phyloP scores from a whole-genome alignment of 2,113 vertebrate genomes.

The Micronycteris hirsuta region DNA sequence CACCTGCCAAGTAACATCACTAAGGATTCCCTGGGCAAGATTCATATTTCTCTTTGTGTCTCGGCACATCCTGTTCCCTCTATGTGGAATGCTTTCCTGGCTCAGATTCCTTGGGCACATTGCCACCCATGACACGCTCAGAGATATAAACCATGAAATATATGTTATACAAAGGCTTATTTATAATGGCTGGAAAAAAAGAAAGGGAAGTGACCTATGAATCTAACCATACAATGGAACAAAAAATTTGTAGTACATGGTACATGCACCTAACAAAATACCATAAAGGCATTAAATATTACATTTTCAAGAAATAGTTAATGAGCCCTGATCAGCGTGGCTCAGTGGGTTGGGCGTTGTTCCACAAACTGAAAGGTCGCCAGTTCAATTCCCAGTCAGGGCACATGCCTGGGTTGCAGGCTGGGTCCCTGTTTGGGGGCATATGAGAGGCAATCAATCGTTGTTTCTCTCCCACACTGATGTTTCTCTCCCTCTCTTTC shows the following conservation, averaged over 20 bases:
- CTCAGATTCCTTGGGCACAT: background rate
- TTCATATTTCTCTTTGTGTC: background rate
- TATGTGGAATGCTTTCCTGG: background rate
- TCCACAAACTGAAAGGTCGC: too few species aligned
- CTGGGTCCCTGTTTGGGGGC: too few species aligned
- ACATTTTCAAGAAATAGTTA: background rate
- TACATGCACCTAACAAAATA: background rate
- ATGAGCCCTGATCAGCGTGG: background rate
- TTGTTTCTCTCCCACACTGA: too few species aligned
- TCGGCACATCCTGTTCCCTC: background rate
- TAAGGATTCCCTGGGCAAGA: background rate
- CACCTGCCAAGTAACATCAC: background rate
- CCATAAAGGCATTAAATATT: background rate
- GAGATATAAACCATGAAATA: background rate
- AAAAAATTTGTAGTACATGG: too few species aligned
- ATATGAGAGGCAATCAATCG: too few species aligned
- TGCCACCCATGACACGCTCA: background rate
- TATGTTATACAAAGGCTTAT: background rate
- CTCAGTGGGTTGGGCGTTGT: too few species aligned
- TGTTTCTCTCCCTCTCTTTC: too few species aligned
- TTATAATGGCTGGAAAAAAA: background rate
- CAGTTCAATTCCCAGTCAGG: too few species aligned
- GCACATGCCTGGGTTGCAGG: too few species aligned
- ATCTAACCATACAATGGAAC: background rate
- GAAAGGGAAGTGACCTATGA: too few species aligned